Evolutionary conservation across 2,797 vertebrate genomes (phyloP).

Genomic region (Anas capensis): DNA sequence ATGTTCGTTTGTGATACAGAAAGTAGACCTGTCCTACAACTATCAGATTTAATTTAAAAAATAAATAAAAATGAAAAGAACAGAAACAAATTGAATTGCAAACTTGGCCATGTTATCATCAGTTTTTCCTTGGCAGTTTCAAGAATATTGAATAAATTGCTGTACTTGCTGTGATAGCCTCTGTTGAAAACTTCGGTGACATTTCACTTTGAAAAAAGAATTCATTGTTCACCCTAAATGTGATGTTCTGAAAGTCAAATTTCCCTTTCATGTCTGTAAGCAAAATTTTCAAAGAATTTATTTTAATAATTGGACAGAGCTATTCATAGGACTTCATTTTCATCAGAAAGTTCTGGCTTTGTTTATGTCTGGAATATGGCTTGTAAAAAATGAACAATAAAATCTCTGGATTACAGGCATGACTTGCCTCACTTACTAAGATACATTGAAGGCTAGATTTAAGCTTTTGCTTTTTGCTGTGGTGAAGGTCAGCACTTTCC

Average conservation of each 20-base stretch:
- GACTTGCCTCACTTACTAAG: background rate
- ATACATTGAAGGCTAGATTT: background rate
- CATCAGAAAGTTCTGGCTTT: background rate
- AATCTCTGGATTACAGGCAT: background rate
- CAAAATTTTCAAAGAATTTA: constrained; percentile 27
- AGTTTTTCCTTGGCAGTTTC: background rate
- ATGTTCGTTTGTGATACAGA: background rate
- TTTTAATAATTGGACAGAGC: background rate
- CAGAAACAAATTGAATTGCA: constrained; percentile 19
- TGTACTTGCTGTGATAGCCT: constrained; percentile 20
- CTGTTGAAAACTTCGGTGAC: constrained; percentile 34
- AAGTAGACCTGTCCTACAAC: background rate
- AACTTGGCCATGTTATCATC: constrained; percentile 1
- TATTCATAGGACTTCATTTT: background rate
- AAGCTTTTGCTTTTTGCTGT: background rate
- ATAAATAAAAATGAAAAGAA: constrained; percentile 14
- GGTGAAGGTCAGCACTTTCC: background rate
- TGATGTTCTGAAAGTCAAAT: constrained; percentile 26
- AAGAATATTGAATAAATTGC: constrained; percentile 31
- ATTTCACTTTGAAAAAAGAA: constrained; percentile 49
- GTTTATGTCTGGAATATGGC: background rate
- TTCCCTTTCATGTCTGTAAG: constrained; percentile 53
- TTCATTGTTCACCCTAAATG: constrained; percentile 13
- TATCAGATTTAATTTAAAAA: constrained; percentile 46
- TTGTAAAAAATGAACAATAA: background rate